Base-by-base conservation (phyloP, 1,140 invertebrate genomes). In the Pemphigus obesinymphae region DNA sequence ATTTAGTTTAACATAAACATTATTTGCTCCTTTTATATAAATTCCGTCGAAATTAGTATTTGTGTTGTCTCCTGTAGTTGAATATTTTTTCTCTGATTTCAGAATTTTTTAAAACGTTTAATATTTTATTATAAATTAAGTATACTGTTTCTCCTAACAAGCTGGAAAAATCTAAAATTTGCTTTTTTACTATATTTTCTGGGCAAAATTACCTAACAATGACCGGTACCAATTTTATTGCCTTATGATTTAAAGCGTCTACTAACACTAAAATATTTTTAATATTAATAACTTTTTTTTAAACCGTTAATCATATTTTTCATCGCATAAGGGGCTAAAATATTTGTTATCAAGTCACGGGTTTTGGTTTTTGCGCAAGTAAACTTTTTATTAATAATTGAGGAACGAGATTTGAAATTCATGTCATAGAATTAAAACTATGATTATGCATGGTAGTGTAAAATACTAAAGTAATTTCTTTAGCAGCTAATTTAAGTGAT, bases 281-380 rank as follows among this genome's bases (percentile, higher is more conserved):
- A 66, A 66, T 37, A 23, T 66, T 66, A 34, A 66, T 31, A n/a
- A n/a, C n/a, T n/a, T 66, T 37, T 66, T 66, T 31, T 66, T 66
- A 20, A 66, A 66, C 37, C 61, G 31, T 58, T 17, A 20, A 53
- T 53, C 48, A 17, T 53, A n/a, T n/a, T n/a, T n/a, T n/a, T n/a
- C n/a, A n/a, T n/a, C n/a, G n/a, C n/a, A n/a, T n/a, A n/a, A n/a
- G n/a, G n/a, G n/a, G n/a, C n/a, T n/a, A n/a, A n/a, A n/a, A n/a
- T n/a, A n/a, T n/a, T n/a, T n/a, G n/a, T n/a, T n/a, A n/a, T n/a
- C n/a, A n/a, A n/a, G n/a, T n/a, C n/a, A n/a, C n/a, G n/a, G n/a
- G n/a, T n/a, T n/a, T n/a, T n/a, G n/a, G n/a, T n/a, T n/a, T n/a
- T n/a, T n/a, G n/a, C n/a, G n/a, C n/a, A n/a, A n/a, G n/a, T n/a